Percentiles rank a stretch among this genome's conserved stretches.
Conservation (phyloP, 2,113 vertebrate species). For the Pangasianodon hypophthalmus region DNA sequence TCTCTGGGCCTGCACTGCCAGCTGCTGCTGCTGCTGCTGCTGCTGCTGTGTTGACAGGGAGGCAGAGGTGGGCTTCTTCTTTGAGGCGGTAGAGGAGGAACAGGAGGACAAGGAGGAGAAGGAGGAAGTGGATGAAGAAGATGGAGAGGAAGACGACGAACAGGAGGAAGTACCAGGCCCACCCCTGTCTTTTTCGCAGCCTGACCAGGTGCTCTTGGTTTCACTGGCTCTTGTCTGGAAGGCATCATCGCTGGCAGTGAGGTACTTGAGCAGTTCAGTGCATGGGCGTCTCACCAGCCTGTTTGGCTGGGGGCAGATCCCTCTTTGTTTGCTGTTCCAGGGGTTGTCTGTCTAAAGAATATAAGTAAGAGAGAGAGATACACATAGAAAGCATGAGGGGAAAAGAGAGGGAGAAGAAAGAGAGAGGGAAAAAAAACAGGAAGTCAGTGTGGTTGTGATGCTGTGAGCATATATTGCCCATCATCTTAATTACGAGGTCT, state of each 20-base stretch:
- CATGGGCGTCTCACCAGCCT: conserved; percentile 94
- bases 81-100: conserved; percentile 76
- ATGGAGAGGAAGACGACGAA: conserved; percentile 75
- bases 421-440: not conserved
- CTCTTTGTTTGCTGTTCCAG: conserved; percentile 93
- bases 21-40: conserved; percentile 83
- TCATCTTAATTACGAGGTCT: conserved; percentile 80
- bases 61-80: conserved; percentile 76
- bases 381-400: not conserved
- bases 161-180: conserved; percentile 72
- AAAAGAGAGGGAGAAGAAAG: not conserved
- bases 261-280: conserved; percentile 98
- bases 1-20: conserved; percentile 88
- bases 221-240: conserved; percentile 91
- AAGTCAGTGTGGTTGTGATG: conserved; percentile 39
- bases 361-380: conserved; percentile 64
- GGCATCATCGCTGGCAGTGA: conserved; percentile 93
- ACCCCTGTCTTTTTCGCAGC: conserved; percentile 83
- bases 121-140: conserved; percentile 74
- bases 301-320: conserved; percentile 86
- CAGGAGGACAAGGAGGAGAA: conserved; percentile 73
- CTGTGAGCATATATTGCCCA: conserved; percentile 76
- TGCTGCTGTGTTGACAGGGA: conserved; percentile 75
- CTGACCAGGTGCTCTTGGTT: conserved; percentile 82
- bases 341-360: conserved; percentile 88